Conservation (phyloP, 2,113 vertebrate species). For the Alexandromys fortis region DNA sequence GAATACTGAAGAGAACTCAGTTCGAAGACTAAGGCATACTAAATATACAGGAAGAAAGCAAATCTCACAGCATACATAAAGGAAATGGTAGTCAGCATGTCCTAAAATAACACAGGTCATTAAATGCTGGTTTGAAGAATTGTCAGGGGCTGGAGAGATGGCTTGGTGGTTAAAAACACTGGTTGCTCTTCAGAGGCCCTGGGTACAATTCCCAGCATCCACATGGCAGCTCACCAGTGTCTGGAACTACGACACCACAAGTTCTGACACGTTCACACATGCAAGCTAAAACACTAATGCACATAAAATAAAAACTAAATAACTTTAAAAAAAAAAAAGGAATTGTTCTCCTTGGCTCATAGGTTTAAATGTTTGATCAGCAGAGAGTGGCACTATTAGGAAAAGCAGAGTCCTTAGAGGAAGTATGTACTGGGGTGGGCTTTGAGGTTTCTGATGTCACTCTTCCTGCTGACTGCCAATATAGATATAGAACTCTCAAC, state of each 20-base stretch:
- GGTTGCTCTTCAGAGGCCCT: no score
- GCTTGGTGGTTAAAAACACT: no score
- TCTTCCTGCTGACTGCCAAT: no score
- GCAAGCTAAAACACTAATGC: no score
- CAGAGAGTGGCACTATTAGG: neutral
- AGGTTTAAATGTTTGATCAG: neutral
- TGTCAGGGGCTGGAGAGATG: no score
- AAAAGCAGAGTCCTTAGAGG: neutral
- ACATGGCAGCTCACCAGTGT: no score
- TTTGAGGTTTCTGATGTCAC: neutral
- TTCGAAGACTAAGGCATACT: neutral
- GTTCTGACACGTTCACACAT: no score
- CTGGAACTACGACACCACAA: no score
- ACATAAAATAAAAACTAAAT: no score
- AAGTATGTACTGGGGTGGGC: neutral
- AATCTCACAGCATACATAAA: constrained; percentile 9
- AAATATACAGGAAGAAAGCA: neutral
- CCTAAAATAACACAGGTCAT: neutral
- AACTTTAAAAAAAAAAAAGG: no score
- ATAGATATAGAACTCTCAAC: no score
- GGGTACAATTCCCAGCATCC: no score
- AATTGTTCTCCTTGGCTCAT: neutral
- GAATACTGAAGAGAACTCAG: neutral
- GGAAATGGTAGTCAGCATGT: constrained; percentile 13
- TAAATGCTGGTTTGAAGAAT: neutral